phyloP scores from a whole-genome alignment of 2,113 vertebrate species.

The Anthoscopus minutus region DNA sequence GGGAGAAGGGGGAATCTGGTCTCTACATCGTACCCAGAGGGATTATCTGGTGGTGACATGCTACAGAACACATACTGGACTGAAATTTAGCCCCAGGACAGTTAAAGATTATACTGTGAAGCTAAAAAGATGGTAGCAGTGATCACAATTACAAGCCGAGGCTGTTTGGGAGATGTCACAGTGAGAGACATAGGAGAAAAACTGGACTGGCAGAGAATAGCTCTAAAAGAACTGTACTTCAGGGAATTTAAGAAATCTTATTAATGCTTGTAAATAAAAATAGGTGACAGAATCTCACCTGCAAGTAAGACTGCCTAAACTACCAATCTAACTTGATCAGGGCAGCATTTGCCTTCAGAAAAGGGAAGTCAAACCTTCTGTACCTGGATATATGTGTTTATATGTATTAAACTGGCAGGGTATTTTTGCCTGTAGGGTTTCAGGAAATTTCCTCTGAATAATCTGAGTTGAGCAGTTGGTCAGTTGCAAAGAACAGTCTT shows the following conservation, averaged over 20 bases:
- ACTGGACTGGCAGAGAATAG: background rate
- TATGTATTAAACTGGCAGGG: background rate
- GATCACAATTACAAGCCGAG: background rate
- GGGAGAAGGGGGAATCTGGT: background rate
- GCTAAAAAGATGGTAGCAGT: background rate
- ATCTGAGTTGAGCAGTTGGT: background rate
- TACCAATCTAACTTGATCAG: background rate
- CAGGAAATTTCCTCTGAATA: background rate
- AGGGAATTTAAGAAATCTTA: background rate
- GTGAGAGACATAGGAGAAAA: background rate
- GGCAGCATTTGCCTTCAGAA: background rate
- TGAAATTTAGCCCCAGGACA: background rate
- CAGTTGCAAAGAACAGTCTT: background rate
- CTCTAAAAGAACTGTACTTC: background rate
- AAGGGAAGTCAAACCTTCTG: background rate
- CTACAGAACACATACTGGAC: background rate
- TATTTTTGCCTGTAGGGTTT: background rate
- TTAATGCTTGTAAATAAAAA: background rate
- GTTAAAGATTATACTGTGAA: background rate
- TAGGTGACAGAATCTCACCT: background rate
- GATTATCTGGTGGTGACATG: fast-evolving
- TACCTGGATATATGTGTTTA: background rate
- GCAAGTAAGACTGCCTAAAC: background rate
- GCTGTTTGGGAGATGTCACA: background rate
- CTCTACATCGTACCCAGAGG: background rate